These are phyloP conservation scores for Pomatorhinus ruficollis DNA, from an alignment of 2,113 vertebrate genomes.

Conservation along the genomic window DNA sequence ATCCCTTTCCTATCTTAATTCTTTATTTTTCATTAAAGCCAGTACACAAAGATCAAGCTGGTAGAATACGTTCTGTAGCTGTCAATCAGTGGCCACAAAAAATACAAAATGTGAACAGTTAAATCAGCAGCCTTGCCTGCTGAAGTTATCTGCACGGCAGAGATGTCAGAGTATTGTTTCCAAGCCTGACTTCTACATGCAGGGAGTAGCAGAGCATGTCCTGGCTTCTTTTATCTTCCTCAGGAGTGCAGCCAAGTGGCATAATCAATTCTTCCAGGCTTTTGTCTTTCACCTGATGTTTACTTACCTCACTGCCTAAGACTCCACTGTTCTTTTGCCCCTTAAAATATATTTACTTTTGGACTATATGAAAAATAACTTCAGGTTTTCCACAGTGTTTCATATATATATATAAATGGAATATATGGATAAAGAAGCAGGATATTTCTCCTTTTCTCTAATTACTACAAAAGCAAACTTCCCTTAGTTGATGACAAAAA, in stretches of 20 bases:
- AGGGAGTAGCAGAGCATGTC: conserved; percentile 73
- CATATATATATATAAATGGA: not conserved
- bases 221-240: conserved; percentile 70
- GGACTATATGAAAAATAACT: conserved; percentile 12
- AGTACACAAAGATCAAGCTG: conserved; percentile 43
- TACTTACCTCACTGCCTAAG: conserved; percentile 47
- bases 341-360: conserved; percentile 43
- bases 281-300: conserved; percentile 73
- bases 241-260: conserved; percentile 72
- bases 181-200: conserved; percentile 58
- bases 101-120: conserved; percentile 61
- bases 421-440: not conserved
- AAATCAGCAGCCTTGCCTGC: conserved; percentile 58
- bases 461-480: not conserved
- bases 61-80: conserved; percentile 59
- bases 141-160: conserved; percentile 70
- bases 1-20: not conserved
- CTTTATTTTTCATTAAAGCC: conserved; percentile 53
- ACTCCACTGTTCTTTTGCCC: conserved; percentile 14
- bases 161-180: conserved; percentile 74
- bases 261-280: conserved; percentile 74
- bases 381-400: not conserved
- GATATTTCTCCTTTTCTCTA: not conserved
- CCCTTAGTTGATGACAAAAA: not conserved
- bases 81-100: conserved; percentile 68